A percentile compares a stretch with the other conserved stretches of the same genome.
These are phyloP conservation scores for Eilema depressum DNA, from an alignment of 2,888 invertebrate species.

Conservation along the genomic window DNA sequence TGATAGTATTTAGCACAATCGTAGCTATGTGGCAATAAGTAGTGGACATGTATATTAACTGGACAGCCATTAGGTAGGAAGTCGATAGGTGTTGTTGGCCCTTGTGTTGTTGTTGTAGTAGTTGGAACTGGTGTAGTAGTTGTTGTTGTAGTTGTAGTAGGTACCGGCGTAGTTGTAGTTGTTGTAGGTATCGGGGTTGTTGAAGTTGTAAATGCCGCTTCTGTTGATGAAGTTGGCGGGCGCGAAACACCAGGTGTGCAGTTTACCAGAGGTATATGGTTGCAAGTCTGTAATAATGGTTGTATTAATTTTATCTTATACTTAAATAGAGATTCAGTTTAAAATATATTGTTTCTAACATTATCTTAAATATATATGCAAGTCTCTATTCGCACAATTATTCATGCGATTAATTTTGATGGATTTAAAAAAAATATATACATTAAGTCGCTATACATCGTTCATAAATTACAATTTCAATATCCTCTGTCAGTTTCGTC, in stretches of 20 bases:
- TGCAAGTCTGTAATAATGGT: background rate
- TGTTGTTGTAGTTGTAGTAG: background rate
- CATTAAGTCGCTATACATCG: too few species aligned
- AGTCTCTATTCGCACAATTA: too few species aligned
- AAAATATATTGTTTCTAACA: too few species aligned
- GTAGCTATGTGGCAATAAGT: slow-evolving; percentile 61
- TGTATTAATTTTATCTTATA: background rate
- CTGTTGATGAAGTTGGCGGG: background rate
- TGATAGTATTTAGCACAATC: slow-evolving; percentile 64
- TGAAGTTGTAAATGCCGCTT: background rate
- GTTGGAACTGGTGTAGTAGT: background rate
- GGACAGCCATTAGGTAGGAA: slow-evolving; percentile 60
- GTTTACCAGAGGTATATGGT: background rate
- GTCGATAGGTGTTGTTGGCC: slow-evolving; percentile 5
- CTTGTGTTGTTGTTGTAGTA: background rate
- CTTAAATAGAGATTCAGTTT: too few species aligned
- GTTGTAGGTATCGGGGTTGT: background rate
- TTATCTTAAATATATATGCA: too few species aligned
- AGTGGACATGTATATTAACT: slow-evolving; percentile 54
- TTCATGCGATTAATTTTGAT: too few species aligned
- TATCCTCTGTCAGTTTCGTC: too few species aligned
- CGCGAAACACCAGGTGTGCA: background rate
- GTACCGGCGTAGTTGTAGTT: background rate
- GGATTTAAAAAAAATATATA: too few species aligned
- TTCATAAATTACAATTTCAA: too few species aligned